These are phyloP conservation scores for Listronotus bonariensis DNA, from an alignment of 1,140 invertebrate species.

Conservation along the genomic window DNA sequence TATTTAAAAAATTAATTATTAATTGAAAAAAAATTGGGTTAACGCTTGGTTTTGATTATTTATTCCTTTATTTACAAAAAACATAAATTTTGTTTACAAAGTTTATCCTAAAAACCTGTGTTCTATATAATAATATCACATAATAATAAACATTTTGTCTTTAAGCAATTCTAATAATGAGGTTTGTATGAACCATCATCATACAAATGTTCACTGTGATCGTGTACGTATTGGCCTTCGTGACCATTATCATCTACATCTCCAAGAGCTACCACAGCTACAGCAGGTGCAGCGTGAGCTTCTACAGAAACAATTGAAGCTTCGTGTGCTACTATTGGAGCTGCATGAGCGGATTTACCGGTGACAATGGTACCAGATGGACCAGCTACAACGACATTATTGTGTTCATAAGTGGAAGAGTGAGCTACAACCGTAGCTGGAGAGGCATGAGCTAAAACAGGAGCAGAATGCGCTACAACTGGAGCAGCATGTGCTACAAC, in stretches of 20 bases:
- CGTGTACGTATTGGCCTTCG: conserved; percentile 39
- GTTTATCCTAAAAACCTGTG: background rate
- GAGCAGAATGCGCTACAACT: conserved; percentile 21
- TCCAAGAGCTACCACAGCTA: conserved; percentile 7
- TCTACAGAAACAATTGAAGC: conserved; percentile 10
- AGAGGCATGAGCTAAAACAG: conserved; percentile 9
- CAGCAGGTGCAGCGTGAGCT: conserved; percentile 1
- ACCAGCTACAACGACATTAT: conserved; percentile 17
- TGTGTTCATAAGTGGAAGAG: conserved; percentile 14
- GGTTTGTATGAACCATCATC: conserved; percentile 37
- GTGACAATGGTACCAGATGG: conserved; percentile 24
- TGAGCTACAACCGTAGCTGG: conserved; percentile 21
- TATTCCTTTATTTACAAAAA: no score
- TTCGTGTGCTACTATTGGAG: conserved; percentile 16
- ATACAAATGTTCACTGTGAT: conserved; percentile 36
- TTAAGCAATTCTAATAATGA: conserved; percentile 11
- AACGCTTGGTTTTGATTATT: no score
- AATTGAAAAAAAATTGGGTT: no score
- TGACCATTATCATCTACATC: conserved; percentile 20
- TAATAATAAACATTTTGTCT: background rate
- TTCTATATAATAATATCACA: background rate
- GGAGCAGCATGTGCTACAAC: conserved; percentile 28
- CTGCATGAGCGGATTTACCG: conserved; percentile 3
- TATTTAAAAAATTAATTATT: no score
- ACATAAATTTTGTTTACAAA: conserved; percentile 5